Base-by-base conservation (phyloP, 2,113 vertebrate species). In the Sigmodon hispidus region DNA sequence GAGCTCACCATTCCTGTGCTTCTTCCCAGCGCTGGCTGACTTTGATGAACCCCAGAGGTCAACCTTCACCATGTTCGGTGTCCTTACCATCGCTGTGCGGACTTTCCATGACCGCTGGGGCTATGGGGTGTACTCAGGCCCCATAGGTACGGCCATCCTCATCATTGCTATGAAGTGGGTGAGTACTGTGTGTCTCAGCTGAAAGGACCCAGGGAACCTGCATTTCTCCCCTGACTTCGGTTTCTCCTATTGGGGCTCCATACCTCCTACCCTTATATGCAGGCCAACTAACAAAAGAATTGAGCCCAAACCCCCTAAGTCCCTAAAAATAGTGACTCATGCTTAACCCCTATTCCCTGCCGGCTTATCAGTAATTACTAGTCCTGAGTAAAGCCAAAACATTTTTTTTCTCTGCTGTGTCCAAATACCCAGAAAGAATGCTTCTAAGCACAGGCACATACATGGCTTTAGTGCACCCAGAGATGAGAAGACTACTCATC, bases 21-120 rank as follows among this genome's bases (percentile, higher is more conserved):
- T 75, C 83, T 91, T 93, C 75, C 9, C 94, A 99, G 99, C 99
- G 12, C 98, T 99, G 97, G 99, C 99, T 0, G 99, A 99, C 97
- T 99, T 99, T 2, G 99, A 99, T 0, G 99, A 99, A 48, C 99
- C 99, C 0, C 99, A 99, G 98, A 98, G 99, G 45, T 99, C 99
- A 0, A 99, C 99, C 0, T 96, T 99, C 0, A 95, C 99, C 96
- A 99, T 99, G 99, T 99, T 99, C 0, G 99, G 99, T 0, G 99
- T 99, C 57, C 97, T 99, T 97, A 99, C 99, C 91, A 99, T 98
- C 0, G 99, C 99, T 0, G 99, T 99, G 89, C 98, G 99, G 96
- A 98, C 99, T 98, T 99, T 99, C 98, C 99, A 99, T 0, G 99
- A 99, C 94, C 99, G 99, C 93, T 98, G 98, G 98, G 99, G 99